These are phyloP conservation scores for Phyllotreta cruciferae DNA, from an alignment of 2,888 invertebrate species.

Conservation along the genomic window DNA sequence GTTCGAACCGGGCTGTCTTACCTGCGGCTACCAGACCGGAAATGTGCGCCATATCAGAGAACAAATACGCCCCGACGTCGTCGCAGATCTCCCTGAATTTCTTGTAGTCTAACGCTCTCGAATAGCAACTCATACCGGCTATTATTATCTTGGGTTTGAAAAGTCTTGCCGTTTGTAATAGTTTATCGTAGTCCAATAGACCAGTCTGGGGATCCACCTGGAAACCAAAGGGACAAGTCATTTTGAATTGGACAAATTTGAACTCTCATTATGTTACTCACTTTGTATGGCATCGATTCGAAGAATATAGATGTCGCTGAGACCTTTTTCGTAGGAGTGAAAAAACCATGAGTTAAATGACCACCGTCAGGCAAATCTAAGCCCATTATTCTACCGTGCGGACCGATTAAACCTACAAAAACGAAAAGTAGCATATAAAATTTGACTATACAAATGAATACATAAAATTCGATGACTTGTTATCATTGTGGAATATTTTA, in stretches of 20 bases:
- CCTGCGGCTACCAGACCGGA: conserved; percentile 91
- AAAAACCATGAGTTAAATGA: conserved; percentile 92
- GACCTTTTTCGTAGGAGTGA: conserved; percentile 87
- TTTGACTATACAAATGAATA: conserved; percentile 5
- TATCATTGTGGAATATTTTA: neutral
- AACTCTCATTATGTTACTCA: too few species aligned
- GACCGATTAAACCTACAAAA: conserved; percentile 69
- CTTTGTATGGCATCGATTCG: conserved; percentile 98
- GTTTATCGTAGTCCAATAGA: conserved; percentile 89
- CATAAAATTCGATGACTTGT: conserved; percentile 11
- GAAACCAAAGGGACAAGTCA: conserved; percentile 29
- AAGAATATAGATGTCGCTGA: conserved; percentile 98
- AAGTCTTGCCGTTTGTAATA: conserved; percentile 80
- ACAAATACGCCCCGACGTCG: conserved; percentile 82
- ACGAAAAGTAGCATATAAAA: conserved; percentile 1
- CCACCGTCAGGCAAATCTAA: conserved; percentile 97
- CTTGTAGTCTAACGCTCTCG: conserved; percentile 90
- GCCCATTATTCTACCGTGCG: conserved; percentile 97
- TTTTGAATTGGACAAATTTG: neutral
- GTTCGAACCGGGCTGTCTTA: too few species aligned
- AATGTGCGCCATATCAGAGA: conserved; percentile 97
- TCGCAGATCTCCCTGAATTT: conserved; percentile 85
- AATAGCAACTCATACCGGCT: conserved; percentile 94
- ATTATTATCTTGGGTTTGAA: conserved; percentile 94
- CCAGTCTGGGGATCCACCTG: conserved; percentile 79